Percentiles rank a stretch among this genome's conserved stretches.
phyloP scores from a whole-genome alignment of 2,797 vertebrate species.

The Leptodactylus fallax region DNA sequence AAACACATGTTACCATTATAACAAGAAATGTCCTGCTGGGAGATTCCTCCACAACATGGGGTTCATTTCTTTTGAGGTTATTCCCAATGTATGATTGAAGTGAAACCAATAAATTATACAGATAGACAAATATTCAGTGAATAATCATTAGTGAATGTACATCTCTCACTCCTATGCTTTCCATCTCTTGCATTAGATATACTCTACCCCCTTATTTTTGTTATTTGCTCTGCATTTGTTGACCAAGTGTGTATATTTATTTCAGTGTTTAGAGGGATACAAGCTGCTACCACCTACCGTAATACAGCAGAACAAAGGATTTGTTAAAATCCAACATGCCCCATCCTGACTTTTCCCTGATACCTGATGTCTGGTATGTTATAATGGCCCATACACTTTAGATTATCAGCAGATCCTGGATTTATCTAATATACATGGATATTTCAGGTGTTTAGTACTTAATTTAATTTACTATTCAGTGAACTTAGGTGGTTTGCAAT shows the following conservation, averaged over 20 bases:
- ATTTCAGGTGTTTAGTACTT: not conserved
- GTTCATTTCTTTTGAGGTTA: not conserved
- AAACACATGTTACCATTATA: not conserved
- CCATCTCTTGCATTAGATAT: too few species aligned
- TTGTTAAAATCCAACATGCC: too few species aligned
- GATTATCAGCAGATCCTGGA: too few species aligned
- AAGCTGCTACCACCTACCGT: not conserved
- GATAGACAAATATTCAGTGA: too few species aligned
- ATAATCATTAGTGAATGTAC: too few species aligned
- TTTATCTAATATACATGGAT: not conserved
- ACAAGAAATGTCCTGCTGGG: not conserved
- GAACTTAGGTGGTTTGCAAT: not conserved
- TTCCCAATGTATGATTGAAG: not conserved
- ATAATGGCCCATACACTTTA: too few species aligned
- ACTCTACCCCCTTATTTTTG: too few species aligned
- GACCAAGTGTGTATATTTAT: not conserved
- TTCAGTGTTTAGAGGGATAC: not conserved
- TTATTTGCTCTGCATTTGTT: not conserved
- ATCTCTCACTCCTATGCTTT: too few species aligned
- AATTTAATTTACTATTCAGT: too few species aligned
- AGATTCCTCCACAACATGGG: not conserved
- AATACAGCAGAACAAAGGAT: not conserved
- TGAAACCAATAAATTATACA: not conserved
- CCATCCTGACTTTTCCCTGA: not conserved
- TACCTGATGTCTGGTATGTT: not conserved